Evolutionary conservation across 2,797 vertebrate species (phyloP).

Genomic region (Acanthiza pusilla): DNA sequence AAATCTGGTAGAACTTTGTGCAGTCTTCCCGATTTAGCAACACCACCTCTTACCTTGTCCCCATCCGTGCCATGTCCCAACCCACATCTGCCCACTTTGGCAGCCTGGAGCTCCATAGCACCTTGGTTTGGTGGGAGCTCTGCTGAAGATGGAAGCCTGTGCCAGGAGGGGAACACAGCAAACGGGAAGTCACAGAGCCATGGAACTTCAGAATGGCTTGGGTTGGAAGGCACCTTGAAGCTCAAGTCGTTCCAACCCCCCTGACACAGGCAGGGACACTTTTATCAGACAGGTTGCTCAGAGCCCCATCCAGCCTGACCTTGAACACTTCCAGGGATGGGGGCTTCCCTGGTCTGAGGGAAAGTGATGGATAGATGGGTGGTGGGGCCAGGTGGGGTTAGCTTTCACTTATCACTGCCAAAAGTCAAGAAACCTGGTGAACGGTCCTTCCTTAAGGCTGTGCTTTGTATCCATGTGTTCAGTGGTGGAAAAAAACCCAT

Average conservation of each 20-base stretch:
- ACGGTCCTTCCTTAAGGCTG: not conserved
- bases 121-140: not conserved
- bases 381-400: not conserved
- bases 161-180: not conserved
- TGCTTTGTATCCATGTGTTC: not conserved
- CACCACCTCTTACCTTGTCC: not conserved
- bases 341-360: not conserved
- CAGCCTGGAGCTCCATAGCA: not conserved
- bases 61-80: not conserved
- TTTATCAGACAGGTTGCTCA: not conserved
- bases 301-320: not conserved
- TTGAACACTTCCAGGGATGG: not conserved
- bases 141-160: not conserved
- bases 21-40: not conserved
- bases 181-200: fast-evolving
- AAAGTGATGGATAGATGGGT: not conserved
- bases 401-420: not conserved
- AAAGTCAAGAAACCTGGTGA: not conserved
- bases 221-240: not conserved
- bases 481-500: not conserved
- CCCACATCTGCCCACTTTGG: not conserved
- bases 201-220: not conserved
- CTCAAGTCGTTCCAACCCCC: not conserved
- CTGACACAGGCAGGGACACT: not conserved
- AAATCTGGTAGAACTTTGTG: not conserved